A percentile compares a stretch with the other conserved stretches of the same genome.
phyloP scores from a whole-genome alignment of 2,113 vertebrate species.

The Hemibagrus wyckioides region DNA sequence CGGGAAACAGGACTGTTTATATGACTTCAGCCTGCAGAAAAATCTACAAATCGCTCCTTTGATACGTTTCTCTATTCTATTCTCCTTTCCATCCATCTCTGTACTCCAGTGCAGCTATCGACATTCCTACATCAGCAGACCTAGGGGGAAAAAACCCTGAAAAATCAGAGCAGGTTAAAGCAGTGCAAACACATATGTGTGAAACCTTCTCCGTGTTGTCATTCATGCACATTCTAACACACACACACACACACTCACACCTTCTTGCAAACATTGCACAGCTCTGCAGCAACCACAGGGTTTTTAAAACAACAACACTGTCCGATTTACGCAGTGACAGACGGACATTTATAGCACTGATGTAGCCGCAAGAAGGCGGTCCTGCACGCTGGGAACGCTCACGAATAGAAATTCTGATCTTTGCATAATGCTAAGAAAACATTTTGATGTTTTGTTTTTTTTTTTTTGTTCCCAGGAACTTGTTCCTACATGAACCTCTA shows the following conservation, averaged over 20 bases:
- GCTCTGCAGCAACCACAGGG: background rate
- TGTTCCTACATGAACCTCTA: background rate
- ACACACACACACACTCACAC: background rate
- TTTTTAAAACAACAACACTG: background rate
- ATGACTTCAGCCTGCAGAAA: background rate
- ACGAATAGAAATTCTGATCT: background rate
- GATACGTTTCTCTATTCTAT: background rate
- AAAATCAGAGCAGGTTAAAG: constrained; percentile 39
- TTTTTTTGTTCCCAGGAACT: background rate
- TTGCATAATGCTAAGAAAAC: background rate
- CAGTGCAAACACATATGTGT: constrained; percentile 24
- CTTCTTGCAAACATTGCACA: background rate
- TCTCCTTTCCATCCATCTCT: no score
- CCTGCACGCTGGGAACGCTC: background rate
- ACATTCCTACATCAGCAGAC: no score
- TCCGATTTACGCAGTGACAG: background rate
- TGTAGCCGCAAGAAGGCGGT: background rate
- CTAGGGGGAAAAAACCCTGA: no score
- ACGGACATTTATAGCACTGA: background rate
- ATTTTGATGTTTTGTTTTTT: background rate
- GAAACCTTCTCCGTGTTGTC: background rate
- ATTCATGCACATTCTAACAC: background rate
- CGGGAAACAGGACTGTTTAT: background rate
- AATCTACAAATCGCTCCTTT: background rate
- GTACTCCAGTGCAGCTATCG: no score